These are phyloP conservation scores for Xestia c-nigrum DNA, from an alignment of 2,888 invertebrate species.

Conservation along the genomic window DNA sequence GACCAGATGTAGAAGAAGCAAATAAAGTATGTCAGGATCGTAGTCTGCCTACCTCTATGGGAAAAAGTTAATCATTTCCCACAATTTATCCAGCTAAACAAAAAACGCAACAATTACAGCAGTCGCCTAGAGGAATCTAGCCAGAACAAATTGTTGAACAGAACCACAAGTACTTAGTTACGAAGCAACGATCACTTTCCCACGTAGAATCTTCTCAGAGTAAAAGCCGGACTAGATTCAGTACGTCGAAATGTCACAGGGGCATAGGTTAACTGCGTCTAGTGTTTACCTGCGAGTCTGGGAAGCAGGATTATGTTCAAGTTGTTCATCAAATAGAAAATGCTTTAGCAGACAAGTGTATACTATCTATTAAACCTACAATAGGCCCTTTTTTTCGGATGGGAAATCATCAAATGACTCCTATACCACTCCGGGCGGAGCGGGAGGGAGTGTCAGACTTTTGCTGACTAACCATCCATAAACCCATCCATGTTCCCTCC, in stretches of 20 bases:
- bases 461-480: no score
- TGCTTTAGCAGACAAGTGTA: not conserved
- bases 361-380: no score
- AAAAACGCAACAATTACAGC: not conserved
- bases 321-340: not conserved
- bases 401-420: no score
- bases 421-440: no score
- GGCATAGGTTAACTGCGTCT: constrained; percentile 73
- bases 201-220: constrained; percentile 67
- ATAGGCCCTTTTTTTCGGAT: no score
- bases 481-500: no score
- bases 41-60: not conserved
- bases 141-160: constrained; percentile 23
- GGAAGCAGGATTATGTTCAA: constrained; percentile 15
- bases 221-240: constrained; percentile 69
- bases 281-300: constrained; percentile 54
- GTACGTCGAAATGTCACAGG: constrained; percentile 75
- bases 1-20: not conserved
- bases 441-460: no score
- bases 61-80: not conserved
- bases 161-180: constrained; percentile 6
- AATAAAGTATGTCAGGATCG: not conserved
- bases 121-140: constrained; percentile 12
- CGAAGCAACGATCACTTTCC: constrained; percentile 63
- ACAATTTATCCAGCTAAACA: not conserved